Evolutionary conservation across 2,797 vertebrate species (phyloP).

Genomic region (Monodelphis domestica): DNA sequence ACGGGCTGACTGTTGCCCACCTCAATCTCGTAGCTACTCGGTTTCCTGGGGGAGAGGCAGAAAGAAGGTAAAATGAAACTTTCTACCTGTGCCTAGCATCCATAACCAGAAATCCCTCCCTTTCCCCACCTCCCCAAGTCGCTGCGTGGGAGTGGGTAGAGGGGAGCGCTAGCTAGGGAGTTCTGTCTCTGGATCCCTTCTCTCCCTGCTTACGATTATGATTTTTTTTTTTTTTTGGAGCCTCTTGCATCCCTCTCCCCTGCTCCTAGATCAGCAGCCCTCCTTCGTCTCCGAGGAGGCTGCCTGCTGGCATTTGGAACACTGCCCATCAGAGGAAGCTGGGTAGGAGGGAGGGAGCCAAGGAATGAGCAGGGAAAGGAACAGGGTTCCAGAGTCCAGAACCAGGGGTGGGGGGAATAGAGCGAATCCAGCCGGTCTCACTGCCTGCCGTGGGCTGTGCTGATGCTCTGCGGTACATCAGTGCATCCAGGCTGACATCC

Average conservation of each 20-base stretch:
- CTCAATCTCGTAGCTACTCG: not conserved
- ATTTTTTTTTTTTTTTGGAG: conserved; percentile 33
- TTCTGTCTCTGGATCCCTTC: conserved; percentile 4
- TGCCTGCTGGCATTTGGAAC: conserved; percentile 63
- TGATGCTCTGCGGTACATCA: conserved; percentile 75
- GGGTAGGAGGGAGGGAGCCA: conserved; percentile 54
- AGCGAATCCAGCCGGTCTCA: conserved; percentile 25
- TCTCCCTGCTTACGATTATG: conserved; percentile 8
- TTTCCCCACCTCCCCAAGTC: not conserved
- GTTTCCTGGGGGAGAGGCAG: not conserved
- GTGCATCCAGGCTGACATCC: conserved; percentile 74
- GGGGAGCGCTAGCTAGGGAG: not conserved
- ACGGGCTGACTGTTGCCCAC: not conserved
- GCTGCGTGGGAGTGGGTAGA: not conserved
- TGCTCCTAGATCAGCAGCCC: conserved; percentile 70
- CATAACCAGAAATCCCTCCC: not conserved
- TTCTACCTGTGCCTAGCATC: conserved; percentile 34
- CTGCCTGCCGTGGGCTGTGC: conserved; percentile 21
- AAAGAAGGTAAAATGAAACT: conserved; percentile 65
- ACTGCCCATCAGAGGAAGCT: conserved; percentile 65
- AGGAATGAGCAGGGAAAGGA: conserved; percentile 56
- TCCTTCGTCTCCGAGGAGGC: conserved; percentile 58
- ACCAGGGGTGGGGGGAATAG: conserved; percentile 13
- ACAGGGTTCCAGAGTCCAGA: conserved; percentile 57
- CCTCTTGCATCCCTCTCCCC: conserved; percentile 60